Conservation (phyloP, 2,113 vertebrate genomes). For the Nerophis ophidion region DNA sequence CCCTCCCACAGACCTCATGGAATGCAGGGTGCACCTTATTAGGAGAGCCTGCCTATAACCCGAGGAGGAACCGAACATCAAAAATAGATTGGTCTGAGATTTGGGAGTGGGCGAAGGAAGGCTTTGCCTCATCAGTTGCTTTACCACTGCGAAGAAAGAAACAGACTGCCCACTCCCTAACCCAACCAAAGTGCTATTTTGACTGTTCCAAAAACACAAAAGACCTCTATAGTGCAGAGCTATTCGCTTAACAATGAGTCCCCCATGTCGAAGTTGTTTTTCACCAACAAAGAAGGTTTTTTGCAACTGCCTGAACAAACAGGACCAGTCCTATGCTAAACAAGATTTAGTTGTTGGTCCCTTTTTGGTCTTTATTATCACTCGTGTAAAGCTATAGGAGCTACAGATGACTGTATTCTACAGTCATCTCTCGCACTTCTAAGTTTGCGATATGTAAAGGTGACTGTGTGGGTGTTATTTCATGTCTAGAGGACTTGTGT, state of each 20-base stretch:
- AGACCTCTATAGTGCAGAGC: conserved; percentile 2
- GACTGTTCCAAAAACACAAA: conserved; percentile 21
- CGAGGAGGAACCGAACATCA: conserved; percentile 64
- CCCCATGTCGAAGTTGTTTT: conserved; percentile 17
- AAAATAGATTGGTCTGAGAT: conserved; percentile 70
- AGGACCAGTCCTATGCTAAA: too few relatives aligned
- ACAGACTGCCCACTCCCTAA: conserved; percentile 34
- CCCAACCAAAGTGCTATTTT: conserved; percentile 31
- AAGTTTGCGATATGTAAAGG: too few relatives aligned
- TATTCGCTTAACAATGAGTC: background rate
- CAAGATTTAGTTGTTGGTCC: too few relatives aligned
- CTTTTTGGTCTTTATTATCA: too few relatives aligned
- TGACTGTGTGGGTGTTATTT: too few relatives aligned
- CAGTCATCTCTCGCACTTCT: too few relatives aligned
- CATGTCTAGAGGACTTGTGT: too few relatives aligned
- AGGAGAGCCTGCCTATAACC: conserved; percentile 63
- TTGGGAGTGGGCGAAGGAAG: conserved; percentile 30
- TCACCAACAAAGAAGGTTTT: conserved; percentile 20
- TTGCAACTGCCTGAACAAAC: conserved; percentile 42
- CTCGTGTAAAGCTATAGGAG: too few relatives aligned
- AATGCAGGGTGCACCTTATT: conserved; percentile 61
- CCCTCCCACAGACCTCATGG: conserved; percentile 57
- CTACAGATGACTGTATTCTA: too few relatives aligned
- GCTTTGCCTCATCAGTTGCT: conserved; percentile 38
- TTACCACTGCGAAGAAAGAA: conserved; percentile 40